Base-by-base conservation (phyloP, 2,797 vertebrate species). In the Diplodus sargus region DNA sequence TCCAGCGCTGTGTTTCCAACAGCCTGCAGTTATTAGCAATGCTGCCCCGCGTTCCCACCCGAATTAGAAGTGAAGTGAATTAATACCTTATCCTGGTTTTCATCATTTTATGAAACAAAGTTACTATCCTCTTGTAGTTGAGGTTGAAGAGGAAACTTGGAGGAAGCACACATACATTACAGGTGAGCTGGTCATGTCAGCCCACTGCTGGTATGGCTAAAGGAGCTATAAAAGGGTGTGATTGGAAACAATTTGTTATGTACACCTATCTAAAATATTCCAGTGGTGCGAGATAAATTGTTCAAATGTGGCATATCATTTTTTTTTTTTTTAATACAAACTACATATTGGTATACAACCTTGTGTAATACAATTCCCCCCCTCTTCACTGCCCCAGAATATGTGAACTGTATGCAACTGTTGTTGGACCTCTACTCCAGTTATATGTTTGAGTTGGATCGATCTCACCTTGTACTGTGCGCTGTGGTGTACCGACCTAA, bases 81-180 rank as follows among this genome's bases (percentile, higher is more conserved):
- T 90, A 92, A 89, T 85, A 92, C 81, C 86, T 90, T 87, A 92
- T 91, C 90, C 86, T 60, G 79, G 81, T 91, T 92, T 90, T 92
- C 91, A 90, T 92, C 89, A 87, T 90, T 89, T 91, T 86, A 70
- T 70, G 69, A 70, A 67, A 80, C 53, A 82, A 86, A 90, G 74
- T 85, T 88, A 67, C 90, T 70, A 83, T 86, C 73, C 76, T 67
- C 71, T 88, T 74, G 51, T 51, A 70, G 73, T 45, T 78, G 64
- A 79, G 89, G 83, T 90, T 79, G 22, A 63, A 86, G 48, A 48
- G n/a, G 56, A 81, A 85, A 90, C 85, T 84, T 84, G 15, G 67
- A 65, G 62, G 42, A 58, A 63, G 5, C 25, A 15, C 67, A 69
- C 70, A 79, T 82, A 66, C 43, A 71, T 87, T 75, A 76, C 78